Percentiles rank a stretch among this genome's conserved stretches.
These are phyloP conservation scores for Xestoiulus laeticollis DNA, from an alignment of 2,888 invertebrate genomes.

Conservation along the genomic window DNA sequence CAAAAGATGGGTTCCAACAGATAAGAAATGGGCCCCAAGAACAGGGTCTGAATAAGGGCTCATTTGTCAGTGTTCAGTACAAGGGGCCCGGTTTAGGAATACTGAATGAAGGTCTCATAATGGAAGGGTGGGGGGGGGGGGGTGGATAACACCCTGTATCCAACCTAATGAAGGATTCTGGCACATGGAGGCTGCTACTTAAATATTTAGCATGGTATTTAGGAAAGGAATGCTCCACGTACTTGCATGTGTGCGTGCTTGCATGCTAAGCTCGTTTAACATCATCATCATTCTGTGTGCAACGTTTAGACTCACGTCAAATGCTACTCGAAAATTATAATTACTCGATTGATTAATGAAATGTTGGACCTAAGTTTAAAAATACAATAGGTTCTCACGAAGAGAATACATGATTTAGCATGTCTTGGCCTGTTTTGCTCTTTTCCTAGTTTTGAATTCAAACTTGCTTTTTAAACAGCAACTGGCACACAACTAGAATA, in stretches of 20 bases:
- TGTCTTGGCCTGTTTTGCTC: not conserved
- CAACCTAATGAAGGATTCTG: constrained; percentile 22
- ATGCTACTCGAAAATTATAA: constrained; percentile 17
- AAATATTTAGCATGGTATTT: constrained; percentile 9
- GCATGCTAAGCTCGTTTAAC: constrained; percentile 7
- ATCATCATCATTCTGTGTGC: not conserved
- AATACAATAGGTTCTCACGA: not conserved
- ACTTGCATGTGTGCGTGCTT: not conserved
- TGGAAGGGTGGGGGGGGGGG: constrained; percentile 31
- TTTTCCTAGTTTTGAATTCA: not conserved
- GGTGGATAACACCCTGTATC: not conserved
- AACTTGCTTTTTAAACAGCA: not conserved
- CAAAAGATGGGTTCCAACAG: constrained; percentile 32
- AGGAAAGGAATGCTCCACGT: not conserved
- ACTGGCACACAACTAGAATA: too few relatives aligned
- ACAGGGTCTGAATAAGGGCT: constrained; percentile 40
- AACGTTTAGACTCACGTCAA: constrained; percentile 24
- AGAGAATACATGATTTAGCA: not conserved
- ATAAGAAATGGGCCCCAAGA: constrained; percentile 41
- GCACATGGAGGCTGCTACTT: constrained; percentile 34
- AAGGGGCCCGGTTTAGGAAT: not conserved
- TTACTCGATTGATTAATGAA: constrained; percentile 32
- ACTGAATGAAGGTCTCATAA: not conserved
- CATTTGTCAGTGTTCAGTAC: constrained; percentile 10
- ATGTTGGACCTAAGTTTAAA: not conserved